Base-by-base conservation (phyloP, 2,113 vertebrate species). In the Tenebrosternarchus preto region DNA sequence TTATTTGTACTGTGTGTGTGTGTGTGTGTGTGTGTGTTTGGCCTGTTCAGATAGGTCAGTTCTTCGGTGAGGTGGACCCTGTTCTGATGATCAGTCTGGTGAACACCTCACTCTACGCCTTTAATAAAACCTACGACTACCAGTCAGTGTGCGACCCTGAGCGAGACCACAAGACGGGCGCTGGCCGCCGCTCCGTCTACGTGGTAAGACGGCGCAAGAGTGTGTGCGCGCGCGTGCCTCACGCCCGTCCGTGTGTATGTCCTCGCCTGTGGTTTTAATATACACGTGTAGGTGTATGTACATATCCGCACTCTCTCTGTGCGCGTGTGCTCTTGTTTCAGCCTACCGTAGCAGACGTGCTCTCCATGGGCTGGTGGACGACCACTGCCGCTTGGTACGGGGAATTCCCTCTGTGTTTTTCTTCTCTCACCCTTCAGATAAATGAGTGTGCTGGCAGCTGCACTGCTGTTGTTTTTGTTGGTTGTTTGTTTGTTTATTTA, bases 81-180 rank as follows among this genome's bases (percentile, higher is more conserved):
- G 94, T 95, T 72, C 83, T 99, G 83, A 98, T 99, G 97, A 89
- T 93, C 87, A 94, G 93, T 75, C 91, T 99, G 75, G 92, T 98
- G 82, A 97, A 98, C 83, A 94, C 94, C 70, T 96, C 96, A 1
- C 84, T 99, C 3, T 99, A 96, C 87, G 94, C 95, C 84, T 97
- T 96, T 83, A 98, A 98, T 82, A 98, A 99, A 88, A 98, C 97
- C 0, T 99, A 99, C 0, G 97, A 99, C 89, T 99, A 98, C 84
- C 97, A 98, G 77, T 98, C 97, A 0, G 94, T 98, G 67, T 99
- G 97, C 4, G 96, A 99, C 90, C 97, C 96, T 0, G 95, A 95
- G 82, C 94, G 93, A 64, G 94, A 96, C 82, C 94, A 95, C 78
- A 97, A 95, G 76, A 95, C 96, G 82, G 96, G 96, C 79, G 96